Evolutionary conservation across 2,113 vertebrate species (phyloP).

Genomic region (Sebastes fasciatus): DNA sequence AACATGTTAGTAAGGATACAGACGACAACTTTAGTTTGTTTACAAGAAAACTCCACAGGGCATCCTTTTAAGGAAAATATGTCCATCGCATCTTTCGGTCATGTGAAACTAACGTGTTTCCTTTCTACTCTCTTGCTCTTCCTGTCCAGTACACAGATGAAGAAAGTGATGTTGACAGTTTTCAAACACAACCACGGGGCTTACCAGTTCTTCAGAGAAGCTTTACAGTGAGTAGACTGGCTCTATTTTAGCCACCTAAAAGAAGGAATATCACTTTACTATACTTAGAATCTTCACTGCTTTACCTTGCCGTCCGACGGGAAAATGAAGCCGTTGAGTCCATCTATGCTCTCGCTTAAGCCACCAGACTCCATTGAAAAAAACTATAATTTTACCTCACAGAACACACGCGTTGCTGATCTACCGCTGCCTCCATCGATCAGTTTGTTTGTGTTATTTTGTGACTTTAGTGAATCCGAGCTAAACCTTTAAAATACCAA

Average conservation of each 20-base stretch:
- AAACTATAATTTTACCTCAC: no score
- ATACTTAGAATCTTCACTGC: no score
- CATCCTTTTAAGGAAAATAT: not conserved
- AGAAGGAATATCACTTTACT: no score
- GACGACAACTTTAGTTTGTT: not conserved
- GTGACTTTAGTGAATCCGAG: no score
- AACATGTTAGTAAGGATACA: not conserved
- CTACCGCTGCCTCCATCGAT: no score
- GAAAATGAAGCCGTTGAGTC: no score
- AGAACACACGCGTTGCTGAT: no score
- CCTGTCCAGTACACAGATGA: conserved; percentile 91
- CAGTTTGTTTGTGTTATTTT: no score
- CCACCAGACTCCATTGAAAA: no score
- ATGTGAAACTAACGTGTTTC: not conserved
- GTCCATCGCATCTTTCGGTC: not conserved
- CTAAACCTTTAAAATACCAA: no score
- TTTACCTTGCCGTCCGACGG: no score
- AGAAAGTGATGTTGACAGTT: conserved; percentile 96
- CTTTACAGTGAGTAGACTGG: conserved; percentile 90
- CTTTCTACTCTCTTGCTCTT: not conserved
- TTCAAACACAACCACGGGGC: conserved; percentile 97
- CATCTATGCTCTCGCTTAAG: no score
- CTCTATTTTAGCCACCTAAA: not conserved
- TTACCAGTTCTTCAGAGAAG: conserved; percentile 96
- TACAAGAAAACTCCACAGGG: not conserved